Conservation (phyloP, 2,797 vertebrate genomes). For the Sebastes vulpes region DNA sequence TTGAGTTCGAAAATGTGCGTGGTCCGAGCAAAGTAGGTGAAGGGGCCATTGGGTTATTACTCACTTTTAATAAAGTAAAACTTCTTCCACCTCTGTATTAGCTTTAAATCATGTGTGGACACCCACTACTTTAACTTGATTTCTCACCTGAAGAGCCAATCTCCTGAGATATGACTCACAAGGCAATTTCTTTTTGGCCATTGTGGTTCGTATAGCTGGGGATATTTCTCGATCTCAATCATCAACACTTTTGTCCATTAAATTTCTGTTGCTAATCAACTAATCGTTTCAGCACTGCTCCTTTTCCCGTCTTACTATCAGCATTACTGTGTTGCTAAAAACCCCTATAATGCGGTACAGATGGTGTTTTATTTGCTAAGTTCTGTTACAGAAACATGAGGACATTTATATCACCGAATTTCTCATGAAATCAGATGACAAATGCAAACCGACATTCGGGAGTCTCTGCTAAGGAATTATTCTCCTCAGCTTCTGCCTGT, state of each 20-base stretch:
- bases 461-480: constrained; percentile 30
- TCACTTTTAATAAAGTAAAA: too few relatives aligned
- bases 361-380: neutral
- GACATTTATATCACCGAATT: constrained; percentile 25
- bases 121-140: too few relatives aligned
- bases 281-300: neutral
- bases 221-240: neutral
- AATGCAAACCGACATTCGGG: constrained; percentile 24
- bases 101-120: too few relatives aligned
- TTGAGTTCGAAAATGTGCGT: too few relatives aligned
- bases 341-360: neutral
- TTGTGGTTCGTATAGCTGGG: too few relatives aligned
- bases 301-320: neutral
- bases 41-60: too few relatives aligned
- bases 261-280: neutral
- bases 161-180: too few relatives aligned
- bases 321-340: neutral
- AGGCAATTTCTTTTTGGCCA: too few relatives aligned
- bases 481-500: constrained; percentile 12
- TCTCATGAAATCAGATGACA: constrained; percentile 28
- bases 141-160: too few relatives aligned
- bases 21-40: too few relatives aligned
- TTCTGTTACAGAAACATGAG: constrained; percentile 14
- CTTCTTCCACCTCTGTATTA: too few relatives aligned
- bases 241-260: neutral